Evolutionary conservation across 92 coral and sea anemone species (phyloP), one percentile per base, ranked within the genome.

Genomic region (Bergia sp.): DNA sequence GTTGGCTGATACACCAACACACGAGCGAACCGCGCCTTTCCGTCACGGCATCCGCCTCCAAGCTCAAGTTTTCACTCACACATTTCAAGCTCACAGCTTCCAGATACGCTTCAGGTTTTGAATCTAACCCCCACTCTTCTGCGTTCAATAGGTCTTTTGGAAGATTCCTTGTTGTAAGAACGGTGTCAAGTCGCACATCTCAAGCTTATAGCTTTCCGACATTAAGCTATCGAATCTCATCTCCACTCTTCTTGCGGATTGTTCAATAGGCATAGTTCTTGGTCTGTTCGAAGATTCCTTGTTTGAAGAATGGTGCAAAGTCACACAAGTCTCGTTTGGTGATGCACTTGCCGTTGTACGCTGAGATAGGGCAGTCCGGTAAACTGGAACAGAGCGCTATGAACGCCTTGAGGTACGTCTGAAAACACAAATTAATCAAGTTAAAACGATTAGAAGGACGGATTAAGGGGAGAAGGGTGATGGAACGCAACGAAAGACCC

Each of bases 81-180:
- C 58, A 53, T 53, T 18, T 53, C 16, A 69, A 69, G 37, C 12
- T 69, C 5, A 9, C 16, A 4, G 74, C 36, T 73, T 37, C 40
- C 16, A 73, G 42, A 73, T 16, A 36, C 29, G 29, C 29, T 9
- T 36, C 39, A 72, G 76, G 12, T 36, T 8, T 72, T 6, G 41
- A 7, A 72, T 29, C 15, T 11, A 0, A 29, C n/a, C 8, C 40
- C 1, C 23, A 37, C 0, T 38, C 77, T 37, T 73, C 65, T 29
- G 29, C 16, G 4, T 64, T 91, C 79, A 92, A 73, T 91, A 86
- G n/a, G 98, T 95, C 88, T 97, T 98, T 38, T 97, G 98, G 66
- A 97, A 97, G 44, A 97, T 95, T 85, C 99, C 99, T 91, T 97
- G 99, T 67, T 97, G 95, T 80, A 97, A 97, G 91, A 97, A 97